These are phyloP conservation scores for Gobionotothen gibberifrons DNA, from an alignment of 2,797 vertebrate genomes.

Conservation along the genomic window DNA sequence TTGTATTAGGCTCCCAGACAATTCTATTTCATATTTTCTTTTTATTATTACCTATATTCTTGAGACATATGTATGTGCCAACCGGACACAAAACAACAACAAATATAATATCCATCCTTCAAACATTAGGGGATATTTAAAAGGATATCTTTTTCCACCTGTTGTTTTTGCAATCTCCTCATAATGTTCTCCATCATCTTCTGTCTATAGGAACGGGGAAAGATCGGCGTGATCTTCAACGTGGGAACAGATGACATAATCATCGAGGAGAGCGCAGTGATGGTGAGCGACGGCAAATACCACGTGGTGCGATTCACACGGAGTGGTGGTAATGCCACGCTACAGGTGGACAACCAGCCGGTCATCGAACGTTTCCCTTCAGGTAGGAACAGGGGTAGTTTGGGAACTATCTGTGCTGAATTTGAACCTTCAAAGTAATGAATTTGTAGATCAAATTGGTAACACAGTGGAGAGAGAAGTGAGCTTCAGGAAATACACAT, in stretches of 20 bases:
- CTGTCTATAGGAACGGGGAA: constrained; percentile 87
- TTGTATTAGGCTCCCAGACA: not conserved
- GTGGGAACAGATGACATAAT: constrained; percentile 95
- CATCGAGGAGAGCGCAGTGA: constrained; percentile 91
- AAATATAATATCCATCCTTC: no score
- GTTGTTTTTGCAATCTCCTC: not conserved
- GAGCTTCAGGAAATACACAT: constrained; percentile 16
- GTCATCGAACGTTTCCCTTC: constrained; percentile 94
- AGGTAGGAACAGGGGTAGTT: constrained; percentile 82
- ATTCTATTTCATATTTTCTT: no score
- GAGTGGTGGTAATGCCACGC: constrained; percentile 93
- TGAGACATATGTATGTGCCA: no score
- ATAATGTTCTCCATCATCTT: not conserved
- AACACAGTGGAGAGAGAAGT: constrained; percentile 67
- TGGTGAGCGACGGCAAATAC: constrained; percentile 95
- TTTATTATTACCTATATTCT: no score
- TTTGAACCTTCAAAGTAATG: constrained; percentile 1
- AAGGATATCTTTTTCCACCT: not conserved
- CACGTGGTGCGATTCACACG: constrained; percentile 95
- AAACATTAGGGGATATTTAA: not conserved
- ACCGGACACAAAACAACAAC: no score
- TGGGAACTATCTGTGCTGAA: not conserved
- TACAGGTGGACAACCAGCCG: constrained; percentile 96
- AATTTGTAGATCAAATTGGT: constrained; percentile 13
- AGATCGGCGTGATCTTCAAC: constrained; percentile 94